Conservation (phyloP, 2,113 vertebrate species). For the Quiscalus mexicanus region DNA sequence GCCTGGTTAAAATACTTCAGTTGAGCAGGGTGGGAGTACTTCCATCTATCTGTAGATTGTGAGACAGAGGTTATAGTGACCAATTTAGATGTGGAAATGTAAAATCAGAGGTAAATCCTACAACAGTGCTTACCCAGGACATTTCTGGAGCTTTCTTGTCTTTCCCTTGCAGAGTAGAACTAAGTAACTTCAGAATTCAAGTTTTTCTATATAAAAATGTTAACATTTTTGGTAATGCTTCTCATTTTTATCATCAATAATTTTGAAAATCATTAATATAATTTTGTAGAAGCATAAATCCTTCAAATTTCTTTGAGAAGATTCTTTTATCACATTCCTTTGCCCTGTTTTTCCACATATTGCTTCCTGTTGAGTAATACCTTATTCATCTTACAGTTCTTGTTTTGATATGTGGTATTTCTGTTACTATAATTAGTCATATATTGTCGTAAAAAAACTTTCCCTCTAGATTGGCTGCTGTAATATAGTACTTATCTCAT, state of each 20-base stretch:
- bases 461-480: background rate
- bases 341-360: background rate
- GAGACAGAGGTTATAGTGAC: background rate
- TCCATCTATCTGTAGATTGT: background rate
- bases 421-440: background rate
- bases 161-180: background rate
- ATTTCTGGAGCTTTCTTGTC: background rate
- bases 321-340: background rate
- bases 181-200: background rate
- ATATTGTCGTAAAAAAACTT: background rate
- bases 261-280: background rate
- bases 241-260: background rate
- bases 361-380: background rate
- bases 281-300: background rate
- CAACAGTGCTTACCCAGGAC: background rate
- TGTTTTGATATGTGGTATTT: background rate
- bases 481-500: background rate
- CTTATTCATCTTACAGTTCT: background rate
- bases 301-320: background rate
- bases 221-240: background rate
- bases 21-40: background rate
- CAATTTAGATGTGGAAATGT: background rate
- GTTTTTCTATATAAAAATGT: background rate
- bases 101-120: background rate
- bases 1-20: background rate